phyloP scores from a whole-genome alignment of 1,140 invertebrate genomes.

The Orius laevigatus region DNA sequence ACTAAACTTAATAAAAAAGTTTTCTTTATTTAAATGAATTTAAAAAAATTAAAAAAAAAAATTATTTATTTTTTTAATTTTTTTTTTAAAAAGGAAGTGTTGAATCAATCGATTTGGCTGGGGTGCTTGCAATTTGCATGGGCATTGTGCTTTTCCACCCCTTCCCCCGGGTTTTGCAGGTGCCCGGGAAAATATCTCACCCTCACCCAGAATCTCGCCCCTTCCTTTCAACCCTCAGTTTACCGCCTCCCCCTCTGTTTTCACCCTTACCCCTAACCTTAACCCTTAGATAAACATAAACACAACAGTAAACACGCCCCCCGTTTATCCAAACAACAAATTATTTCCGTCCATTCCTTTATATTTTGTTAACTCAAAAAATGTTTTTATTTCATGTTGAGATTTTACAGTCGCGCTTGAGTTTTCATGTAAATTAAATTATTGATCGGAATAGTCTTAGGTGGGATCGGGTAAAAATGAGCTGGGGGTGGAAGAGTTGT shows the following conservation, averaged over 20 bases:
- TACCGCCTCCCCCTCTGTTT: too few relatives aligned
- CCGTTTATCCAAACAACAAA: neutral
- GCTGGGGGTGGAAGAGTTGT: neutral
- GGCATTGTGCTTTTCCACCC: neutral
- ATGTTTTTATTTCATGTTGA: neutral
- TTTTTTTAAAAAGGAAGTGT: conserved; percentile 5
- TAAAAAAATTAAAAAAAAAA: too few relatives aligned
- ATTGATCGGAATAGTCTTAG: conserved; percentile 5
- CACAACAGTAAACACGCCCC: neutral
- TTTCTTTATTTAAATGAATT: too few relatives aligned
- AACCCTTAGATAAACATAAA: neutral
- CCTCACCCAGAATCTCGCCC: neutral
- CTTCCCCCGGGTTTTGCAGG: conserved; percentile 1
- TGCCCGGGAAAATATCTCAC: conserved; percentile 5
- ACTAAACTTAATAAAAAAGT: neutral
- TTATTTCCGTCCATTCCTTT: neutral
- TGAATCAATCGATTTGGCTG: conserved; percentile 12
- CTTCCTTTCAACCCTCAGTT: too few relatives aligned
- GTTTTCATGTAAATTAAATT: conserved; percentile 10
- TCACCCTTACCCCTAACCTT: too few relatives aligned
- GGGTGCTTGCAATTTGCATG: neutral
- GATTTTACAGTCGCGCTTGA: too few relatives aligned
- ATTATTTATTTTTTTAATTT: too few relatives aligned
- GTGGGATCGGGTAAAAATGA: conserved; percentile 11
- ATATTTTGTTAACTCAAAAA: neutral